Evolutionary conservation across 2,888 invertebrate genomes (phyloP), one percentile per base, ranked within the genome.

Genomic region (Opisthograptis luteolata): DNA sequence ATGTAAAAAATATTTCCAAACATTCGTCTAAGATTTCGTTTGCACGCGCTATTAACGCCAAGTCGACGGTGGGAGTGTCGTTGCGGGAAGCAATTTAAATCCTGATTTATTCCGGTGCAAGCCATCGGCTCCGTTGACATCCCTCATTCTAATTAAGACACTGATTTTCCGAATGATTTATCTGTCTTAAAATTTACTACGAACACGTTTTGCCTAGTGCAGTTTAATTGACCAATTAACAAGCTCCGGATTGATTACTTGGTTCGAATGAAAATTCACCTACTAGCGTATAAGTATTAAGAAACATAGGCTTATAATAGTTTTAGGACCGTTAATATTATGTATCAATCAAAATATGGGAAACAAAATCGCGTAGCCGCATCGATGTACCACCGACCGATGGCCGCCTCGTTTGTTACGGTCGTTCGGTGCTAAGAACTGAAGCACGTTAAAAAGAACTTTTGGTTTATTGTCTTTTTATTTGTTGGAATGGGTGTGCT

Each of bases 41-140:
- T 88, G 84, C 87, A 89, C 87, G 89, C 87, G 86, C 87, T 84
- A 89, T 89, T 89, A 87, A 87, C 85, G 81, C 80, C 78, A 77
- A 81, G 71, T 83, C 79, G 81, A 75, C 83, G 78, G 76, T 86
- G 82, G 88, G 87, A 79, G 87, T 85, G 84, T 79, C 85, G 78
- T 80, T 80, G 87, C 78, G 79, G 87, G 85, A 87, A 87, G 85
- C 86, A 84, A 86, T 87, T 86, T 84, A 79, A 74, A 72, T 78
- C 73, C 75, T 87, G 87, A 88, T 88, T 87, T 88, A 88, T 88
- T 75, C 76, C 70, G 64, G 70, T 72, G 77, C 74, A 74, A 68
- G 72, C 70, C 76, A 79, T 79, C 72, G 76, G 58, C 71, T 75
- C 55, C 79, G 85, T 73, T 86, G 86, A 87, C 87, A 79, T 87